Base-by-base conservation (phyloP, 2,797 vertebrate genomes). In the Sciurus vulgaris region DNA sequence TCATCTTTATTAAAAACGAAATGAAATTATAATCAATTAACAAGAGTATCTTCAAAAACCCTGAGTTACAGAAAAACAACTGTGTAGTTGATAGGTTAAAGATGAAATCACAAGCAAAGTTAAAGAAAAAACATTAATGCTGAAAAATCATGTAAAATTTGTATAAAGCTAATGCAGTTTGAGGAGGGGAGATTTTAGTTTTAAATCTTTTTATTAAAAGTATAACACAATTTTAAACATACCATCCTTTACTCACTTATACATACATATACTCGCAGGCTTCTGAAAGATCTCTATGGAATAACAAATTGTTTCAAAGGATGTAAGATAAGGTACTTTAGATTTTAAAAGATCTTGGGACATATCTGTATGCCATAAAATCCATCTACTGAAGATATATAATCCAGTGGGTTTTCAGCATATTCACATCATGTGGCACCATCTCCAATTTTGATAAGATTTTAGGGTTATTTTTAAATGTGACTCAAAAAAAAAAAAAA, bases 181-280 rank as follows among this genome's bases (percentile, higher is more conserved):
- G 33, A 78, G 22, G 24, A 94, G 5, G 1, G 1, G 7, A 72
- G 54, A 41, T 73, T 79, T 54, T 1, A 92, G 18, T 20, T 92
- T 51, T 76, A 81, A 74, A 74, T 67, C 73, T 86, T 94, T 78
- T 88, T 69, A 69, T 49, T 94, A n/a, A 12, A 10, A 47, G 65
- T 74, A 74, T 28, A 7, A 17, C 17, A 56, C 2, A 74, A 44
- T 33, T 54, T n/a, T 38, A 82, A 54, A 0, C 74, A 18, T 73
- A 13, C 49, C 65, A 44, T 49, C 26, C 47, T 67, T 69, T 89
- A 9, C 4, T 77, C 54, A 77, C 70, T 74, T 28, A 33, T 26
- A 61, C 33, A 59, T 7, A 47, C 44, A 47, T 47, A 47, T 9
- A 47, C 9, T 47, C 5, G 9, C 44, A 47, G 9, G 9, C 44